Conservation (phyloP, 2,888 invertebrate species). For the Xestoiulus laeticollis region DNA sequence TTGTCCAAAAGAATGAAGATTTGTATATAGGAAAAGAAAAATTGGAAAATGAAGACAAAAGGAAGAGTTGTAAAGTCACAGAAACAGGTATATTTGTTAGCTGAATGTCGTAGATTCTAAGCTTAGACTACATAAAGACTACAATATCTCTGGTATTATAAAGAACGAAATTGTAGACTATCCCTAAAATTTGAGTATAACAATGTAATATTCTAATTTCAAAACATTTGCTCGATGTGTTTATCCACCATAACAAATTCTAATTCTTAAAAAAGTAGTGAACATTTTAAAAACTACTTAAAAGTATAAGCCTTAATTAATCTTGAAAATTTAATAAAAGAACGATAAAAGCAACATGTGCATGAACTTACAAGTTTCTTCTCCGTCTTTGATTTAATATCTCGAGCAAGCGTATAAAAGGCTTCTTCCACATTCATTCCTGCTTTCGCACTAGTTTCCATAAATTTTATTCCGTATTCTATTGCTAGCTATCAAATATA, state of each 20-base stretch:
- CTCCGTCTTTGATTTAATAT: constrained; percentile 98
- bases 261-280: not conserved
- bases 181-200: no score
- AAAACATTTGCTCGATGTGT: not conserved
- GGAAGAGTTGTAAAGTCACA: constrained; percentile 8
- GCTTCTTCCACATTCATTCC: constrained; percentile 98
- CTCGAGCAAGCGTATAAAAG: constrained; percentile 95
- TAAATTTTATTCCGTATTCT: constrained; percentile 98
- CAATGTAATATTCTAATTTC: no score
- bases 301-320: not conserved
- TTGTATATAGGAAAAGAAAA: constrained; percentile 51
- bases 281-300: not conserved
- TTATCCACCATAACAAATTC: not conserved
- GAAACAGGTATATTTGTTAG: not conserved
- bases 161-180: no score
- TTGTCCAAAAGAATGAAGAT: constrained; percentile 52
- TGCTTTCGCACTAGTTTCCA: constrained; percentile 99
- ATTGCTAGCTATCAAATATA: constrained; percentile 80
- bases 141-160: not conserved
- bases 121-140: not conserved
- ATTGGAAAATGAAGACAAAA: constrained; percentile 45
- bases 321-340: not conserved
- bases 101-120: not conserved
- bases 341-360: not conserved
- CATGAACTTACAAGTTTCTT: constrained; percentile 85